These are phyloP conservation scores for Parazoanthus swiftii DNA, from an alignment of 92 coral and sea anemone genomes.

Conservation along the genomic window DNA sequence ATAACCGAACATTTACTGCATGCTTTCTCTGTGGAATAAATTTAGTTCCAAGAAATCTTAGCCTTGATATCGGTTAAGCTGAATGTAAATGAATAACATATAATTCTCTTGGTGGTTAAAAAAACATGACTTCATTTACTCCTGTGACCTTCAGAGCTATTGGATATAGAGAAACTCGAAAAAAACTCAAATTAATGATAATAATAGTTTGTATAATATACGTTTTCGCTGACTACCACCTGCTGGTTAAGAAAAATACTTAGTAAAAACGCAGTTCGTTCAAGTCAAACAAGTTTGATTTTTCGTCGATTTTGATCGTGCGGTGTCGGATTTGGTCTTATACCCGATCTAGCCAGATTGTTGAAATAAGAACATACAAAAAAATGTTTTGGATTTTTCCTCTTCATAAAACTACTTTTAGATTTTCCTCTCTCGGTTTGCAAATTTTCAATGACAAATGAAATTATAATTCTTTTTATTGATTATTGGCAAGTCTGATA, in stretches of 20 bases:
- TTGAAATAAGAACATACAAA: neutral
- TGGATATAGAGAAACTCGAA: conserved; percentile 7
- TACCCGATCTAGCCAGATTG: neutral
- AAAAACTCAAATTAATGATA: conserved; percentile 15
- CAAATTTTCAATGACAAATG: neutral
- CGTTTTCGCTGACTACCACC: neutral
- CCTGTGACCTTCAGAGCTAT: conserved; percentile 18
- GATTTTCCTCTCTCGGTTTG: neutral
- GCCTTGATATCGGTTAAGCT: conserved; percentile 5
- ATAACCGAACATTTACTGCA: neutral
- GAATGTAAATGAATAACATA: neutral
- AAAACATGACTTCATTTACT: conserved; percentile 27
- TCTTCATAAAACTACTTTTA: neutral
- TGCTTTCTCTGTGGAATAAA: neutral
- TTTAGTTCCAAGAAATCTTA: neutral
- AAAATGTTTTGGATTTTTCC: neutral
- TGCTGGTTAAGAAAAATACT: conserved; percentile 20
- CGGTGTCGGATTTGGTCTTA: neutral
- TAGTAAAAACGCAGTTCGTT: neutral
- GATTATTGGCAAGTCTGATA: conserved; percentile 10
- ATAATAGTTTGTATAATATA: neutral
- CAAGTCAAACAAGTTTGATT: conserved; percentile 11
- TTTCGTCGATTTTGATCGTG: neutral
- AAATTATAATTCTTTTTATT: neutral
- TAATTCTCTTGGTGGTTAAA: neutral